phyloP scores from a whole-genome alignment of 2,113 vertebrate genomes.

The Pelecanoides urinatrix region DNA sequence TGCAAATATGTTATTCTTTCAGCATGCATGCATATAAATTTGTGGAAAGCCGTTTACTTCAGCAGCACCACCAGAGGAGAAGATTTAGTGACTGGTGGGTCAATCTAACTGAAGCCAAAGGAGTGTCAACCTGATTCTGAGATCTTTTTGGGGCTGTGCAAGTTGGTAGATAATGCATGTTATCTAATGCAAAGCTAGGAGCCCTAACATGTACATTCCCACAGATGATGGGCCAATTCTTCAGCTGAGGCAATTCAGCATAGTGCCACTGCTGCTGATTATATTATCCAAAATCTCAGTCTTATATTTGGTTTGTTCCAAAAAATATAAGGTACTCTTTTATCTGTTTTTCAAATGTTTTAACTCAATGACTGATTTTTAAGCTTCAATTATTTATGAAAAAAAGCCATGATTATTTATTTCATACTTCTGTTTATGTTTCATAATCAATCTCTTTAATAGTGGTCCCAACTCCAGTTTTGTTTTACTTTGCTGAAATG shows the following conservation, averaged over 20 bases:
- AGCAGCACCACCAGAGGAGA: not conserved
- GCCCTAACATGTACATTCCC: not conserved
- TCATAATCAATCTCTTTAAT: not conserved
- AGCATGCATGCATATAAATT: not conserved
- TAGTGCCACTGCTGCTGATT: not conserved
- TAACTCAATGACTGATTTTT: not conserved
- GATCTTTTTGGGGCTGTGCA: not conserved
- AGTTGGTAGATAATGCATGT: not conserved
- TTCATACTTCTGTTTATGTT: not conserved
- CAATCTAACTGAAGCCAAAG: not conserved
- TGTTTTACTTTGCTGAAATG: not conserved
- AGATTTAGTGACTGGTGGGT: not conserved
- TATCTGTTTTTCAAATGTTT: not conserved
- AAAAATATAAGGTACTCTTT: accelerated
- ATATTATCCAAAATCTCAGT: not conserved
- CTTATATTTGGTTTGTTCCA: not conserved
- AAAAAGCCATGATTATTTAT: not conserved
- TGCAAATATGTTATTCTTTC: not conserved
- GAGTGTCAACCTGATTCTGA: not conserved
- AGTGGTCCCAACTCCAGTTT: not conserved
- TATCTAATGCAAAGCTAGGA: not conserved
- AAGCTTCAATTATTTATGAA: not conserved
- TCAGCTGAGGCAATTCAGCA: not conserved
- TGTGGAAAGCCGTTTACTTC: not conserved
- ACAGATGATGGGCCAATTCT: not conserved